phyloP scores from a whole-genome alignment of 2,113 vertebrate genomes.

The Chroicocephalus ridibundus region DNA sequence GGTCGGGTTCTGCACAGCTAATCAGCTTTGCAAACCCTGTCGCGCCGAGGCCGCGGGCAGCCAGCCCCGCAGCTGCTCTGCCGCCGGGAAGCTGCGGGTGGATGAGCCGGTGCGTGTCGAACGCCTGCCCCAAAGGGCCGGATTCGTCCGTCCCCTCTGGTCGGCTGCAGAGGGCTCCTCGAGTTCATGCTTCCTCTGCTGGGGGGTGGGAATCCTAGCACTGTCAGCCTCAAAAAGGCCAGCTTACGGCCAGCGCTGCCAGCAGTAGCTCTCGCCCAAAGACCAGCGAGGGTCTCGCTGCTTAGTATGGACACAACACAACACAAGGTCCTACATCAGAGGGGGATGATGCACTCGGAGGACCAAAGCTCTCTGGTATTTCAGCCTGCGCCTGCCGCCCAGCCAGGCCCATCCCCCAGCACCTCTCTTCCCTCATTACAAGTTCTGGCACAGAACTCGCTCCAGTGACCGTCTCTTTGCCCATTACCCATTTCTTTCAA shows the following conservation, averaged over 20 bases:
- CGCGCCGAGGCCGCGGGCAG: background rate
- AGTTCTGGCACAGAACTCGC: background rate
- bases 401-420: background rate
- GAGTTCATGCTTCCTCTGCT: background rate
- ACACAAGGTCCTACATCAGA: background rate
- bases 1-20: background rate
- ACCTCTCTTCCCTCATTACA: background rate
- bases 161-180: background rate
- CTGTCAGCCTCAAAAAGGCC: background rate
- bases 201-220: rapidly evolving
- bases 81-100: rapidly evolving
- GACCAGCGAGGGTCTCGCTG: background rate
- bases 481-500: background rate
- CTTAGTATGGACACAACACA: background rate
- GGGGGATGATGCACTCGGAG: background rate
- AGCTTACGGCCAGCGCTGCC: rapidly evolving
- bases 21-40: conserved; percentile 37
- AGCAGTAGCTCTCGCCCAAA: background rate
- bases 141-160: background rate
- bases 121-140: rapidly evolving
- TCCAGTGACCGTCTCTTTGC: background rate
- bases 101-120: rapidly evolving
- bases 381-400: background rate
- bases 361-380: background rate
- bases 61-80: rapidly evolving